These are phyloP conservation scores for Cecidostiba fungosa DNA, from an alignment of 2,888 invertebrate species.

Conservation along the genomic window DNA sequence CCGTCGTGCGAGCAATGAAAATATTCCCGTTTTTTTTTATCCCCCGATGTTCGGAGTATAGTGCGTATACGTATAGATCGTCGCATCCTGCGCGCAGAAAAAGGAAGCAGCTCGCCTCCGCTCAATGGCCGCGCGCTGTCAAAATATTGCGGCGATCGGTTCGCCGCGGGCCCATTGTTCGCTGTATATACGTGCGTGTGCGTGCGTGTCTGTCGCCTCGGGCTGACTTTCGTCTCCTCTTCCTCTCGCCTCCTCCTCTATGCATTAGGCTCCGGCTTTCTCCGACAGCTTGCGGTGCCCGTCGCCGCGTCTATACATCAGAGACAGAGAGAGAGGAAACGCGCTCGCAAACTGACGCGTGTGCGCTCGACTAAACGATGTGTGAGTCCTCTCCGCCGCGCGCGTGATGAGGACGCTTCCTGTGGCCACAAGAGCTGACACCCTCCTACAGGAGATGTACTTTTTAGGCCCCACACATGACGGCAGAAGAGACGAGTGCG, in stretches of 20 bases:
- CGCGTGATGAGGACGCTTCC: background rate
- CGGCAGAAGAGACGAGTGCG: background rate
- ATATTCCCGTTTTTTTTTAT: background rate
- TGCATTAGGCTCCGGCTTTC: too few species aligned
- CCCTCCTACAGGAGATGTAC: too few species aligned
- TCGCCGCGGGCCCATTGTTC: slow-evolving; percentile 64
- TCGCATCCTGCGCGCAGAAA: background rate
- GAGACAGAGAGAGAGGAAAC: background rate
- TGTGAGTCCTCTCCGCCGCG: background rate
- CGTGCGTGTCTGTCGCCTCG: slow-evolving; percentile 67
- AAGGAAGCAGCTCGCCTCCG: slow-evolving; percentile 64
- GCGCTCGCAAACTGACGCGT: background rate
- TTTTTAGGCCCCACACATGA: background rate
- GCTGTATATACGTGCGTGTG: slow-evolving; percentile 21
- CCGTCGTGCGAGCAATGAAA: background rate
- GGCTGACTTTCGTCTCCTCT: slow-evolving; percentile 70
- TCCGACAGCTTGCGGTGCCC: slow-evolving; percentile 21
- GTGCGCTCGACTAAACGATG: slow-evolving; percentile 10
- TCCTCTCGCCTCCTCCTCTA: slow-evolving; percentile 60
- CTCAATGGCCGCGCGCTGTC: slow-evolving; percentile 78
- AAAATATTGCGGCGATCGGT: slow-evolving; percentile 79
- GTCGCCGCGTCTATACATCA: too few species aligned
- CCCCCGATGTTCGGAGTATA: background rate
- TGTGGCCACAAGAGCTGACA: background rate
- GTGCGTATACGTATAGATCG: background rate